Evolutionary conservation across 2,888 invertebrate genomes (phyloP), one percentile per base, ranked within the genome.

Genomic region (Trachelus stipa): DNA sequence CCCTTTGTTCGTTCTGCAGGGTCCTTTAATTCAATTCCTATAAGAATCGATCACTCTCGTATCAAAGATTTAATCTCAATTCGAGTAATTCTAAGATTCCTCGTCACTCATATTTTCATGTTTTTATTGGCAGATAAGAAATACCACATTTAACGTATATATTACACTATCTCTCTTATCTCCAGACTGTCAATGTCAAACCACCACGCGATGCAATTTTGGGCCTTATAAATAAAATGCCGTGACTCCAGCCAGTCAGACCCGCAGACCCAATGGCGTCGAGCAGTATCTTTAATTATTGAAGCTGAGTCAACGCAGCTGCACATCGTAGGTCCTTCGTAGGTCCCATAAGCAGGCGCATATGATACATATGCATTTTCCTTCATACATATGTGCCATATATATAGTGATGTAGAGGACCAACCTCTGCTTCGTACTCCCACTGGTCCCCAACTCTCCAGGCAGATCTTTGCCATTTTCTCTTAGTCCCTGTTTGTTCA

Each of bases 211-310:
- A 23, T 56, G 0, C 23, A 23, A 2, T 2, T 56, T 56, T 9
- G 56, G 15, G 23, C 23, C 56, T 56, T 56, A 56, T 9, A 56
- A 9, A 9, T 23, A 23, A 23, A 9, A 6, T 56, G 6, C 9
- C 56, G 56, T 56, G 56, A 23, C 56, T 56, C 2, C 23, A 56
- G 9, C 23, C 9, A 23, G 56, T 23, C 31, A 23, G n/a, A 30
- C 82, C 81, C 79, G 80, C 81, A 81, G 81, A 83, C 78, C 77
- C 82, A 83, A 83, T 79, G 80, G 75, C 73, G 78, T 73, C 81
- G 83, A 83, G 81, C 82, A 79, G 81, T 79, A 81, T 79, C 78
- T 79, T 83, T 78, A 85, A 85, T 84, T 83, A 85, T 84, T 83
- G 78, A 85, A 81, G 80, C 79, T 76, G 75, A 81, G 82, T 82